Percentiles rank a stretch among this genome's conserved stretches.
These are phyloP conservation scores for Microctenopoma lineatum DNA, from an alignment of 2,797 vertebrate species.

Conservation along the genomic window DNA sequence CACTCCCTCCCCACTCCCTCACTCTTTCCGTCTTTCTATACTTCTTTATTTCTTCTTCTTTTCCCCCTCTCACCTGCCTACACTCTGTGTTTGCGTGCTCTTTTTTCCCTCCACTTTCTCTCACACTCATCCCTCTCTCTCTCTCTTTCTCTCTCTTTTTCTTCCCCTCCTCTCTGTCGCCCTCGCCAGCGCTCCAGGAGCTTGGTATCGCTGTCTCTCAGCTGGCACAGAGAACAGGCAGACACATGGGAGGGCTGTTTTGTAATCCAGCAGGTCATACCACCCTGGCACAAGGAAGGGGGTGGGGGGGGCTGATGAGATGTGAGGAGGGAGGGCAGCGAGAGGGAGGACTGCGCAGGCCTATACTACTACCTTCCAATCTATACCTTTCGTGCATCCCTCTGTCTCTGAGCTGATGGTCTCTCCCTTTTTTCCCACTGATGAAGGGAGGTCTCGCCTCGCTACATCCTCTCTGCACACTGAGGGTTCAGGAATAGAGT, in stretches of 20 bases:
- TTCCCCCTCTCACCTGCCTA: constrained; percentile 2
- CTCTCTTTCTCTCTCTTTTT: constrained; percentile 11
- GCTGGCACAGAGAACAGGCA: constrained; percentile 85
- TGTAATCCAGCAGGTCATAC: constrained; percentile 88
- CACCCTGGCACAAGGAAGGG: constrained; percentile 73
- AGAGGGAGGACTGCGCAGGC: constrained; percentile 50
- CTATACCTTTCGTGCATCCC: constrained; percentile 78
- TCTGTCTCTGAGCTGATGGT: constrained; percentile 78
- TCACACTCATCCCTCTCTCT: constrained; percentile 6
- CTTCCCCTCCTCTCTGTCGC: constrained; percentile 30
- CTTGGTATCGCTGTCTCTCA: constrained; percentile 77
- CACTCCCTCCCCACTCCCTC: constrained; percentile 14
- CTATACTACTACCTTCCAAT: constrained; percentile 63
- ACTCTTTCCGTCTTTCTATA: constrained; percentile 12
- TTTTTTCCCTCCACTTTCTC: constrained; percentile 13
- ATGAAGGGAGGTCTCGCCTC: constrained; percentile 75
- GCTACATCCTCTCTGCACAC: constrained; percentile 45
- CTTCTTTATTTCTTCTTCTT: neutral
- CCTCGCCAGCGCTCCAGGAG: constrained; percentile 70
- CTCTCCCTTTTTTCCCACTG: constrained; percentile 77
- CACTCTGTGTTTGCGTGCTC: constrained; percentile 26
- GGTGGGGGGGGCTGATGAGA: constrained; percentile 49
- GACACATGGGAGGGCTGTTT: constrained; percentile 88
- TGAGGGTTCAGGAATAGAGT: constrained; percentile 53
- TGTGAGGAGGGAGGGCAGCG: constrained; percentile 44